Conservation (phyloP, 2,113 vertebrate genomes). For the Poeciliopsis prolifica region DNA sequence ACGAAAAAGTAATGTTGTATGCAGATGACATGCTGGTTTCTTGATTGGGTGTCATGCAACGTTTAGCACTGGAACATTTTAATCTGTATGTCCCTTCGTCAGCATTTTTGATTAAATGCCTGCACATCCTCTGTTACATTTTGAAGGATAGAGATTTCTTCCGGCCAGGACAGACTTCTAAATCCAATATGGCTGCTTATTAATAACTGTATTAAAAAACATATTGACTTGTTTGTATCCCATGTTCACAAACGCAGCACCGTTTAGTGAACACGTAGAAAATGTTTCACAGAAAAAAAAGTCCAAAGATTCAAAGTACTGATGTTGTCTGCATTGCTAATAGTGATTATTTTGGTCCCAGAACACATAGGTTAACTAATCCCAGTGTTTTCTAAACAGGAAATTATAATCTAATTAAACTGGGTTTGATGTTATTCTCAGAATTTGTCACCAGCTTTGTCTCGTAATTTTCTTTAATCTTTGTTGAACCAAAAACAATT, state of each 20-base stretch:
- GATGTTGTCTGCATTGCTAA: background rate
- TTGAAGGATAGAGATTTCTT: too few relatives aligned
- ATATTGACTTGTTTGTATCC: background rate
- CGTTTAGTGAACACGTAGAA: background rate
- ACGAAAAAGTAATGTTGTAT: background rate
- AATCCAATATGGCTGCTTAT: background rate
- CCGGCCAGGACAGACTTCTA: background rate
- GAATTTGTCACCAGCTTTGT: background rate
- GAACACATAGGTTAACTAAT: background rate
- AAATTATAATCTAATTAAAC: too few relatives aligned
- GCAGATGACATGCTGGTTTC: background rate
- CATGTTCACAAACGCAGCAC: background rate
- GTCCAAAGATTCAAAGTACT: background rate
- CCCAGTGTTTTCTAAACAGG: too few relatives aligned
- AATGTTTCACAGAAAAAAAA: background rate
- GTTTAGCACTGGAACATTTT: too few relatives aligned
- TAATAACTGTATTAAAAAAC: background rate
- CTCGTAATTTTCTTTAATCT: background rate
- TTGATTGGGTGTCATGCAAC: background rate
- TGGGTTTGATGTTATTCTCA: too few relatives aligned
- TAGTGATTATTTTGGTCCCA: background rate
- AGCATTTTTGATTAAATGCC: background rate
- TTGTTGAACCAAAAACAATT: background rate
- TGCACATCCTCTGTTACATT: background rate
- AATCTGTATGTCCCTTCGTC: too few relatives aligned